Percentiles rank a stretch among this genome's conserved stretches.
phyloP scores from a whole-genome alignment of 2,113 vertebrate genomes.

The Coturnix japonica region DNA sequence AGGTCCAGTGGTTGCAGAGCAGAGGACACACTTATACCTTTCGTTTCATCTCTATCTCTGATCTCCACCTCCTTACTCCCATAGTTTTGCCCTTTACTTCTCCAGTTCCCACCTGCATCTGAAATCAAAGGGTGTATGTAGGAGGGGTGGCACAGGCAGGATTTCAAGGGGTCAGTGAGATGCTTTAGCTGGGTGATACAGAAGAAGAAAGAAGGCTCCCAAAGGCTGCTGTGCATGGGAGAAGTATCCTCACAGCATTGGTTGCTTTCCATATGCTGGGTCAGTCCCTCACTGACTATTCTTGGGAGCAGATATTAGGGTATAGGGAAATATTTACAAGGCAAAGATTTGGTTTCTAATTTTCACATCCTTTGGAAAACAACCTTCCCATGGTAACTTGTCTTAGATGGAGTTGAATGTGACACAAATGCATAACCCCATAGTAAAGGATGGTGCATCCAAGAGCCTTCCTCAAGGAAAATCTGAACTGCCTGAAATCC shows the following conservation, averaged over 20 bases:
- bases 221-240: background rate
- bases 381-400: background rate
- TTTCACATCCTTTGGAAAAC: background rate
- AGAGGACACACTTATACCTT: constrained; percentile 36
- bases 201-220: background rate
- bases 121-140: constrained; percentile 8
- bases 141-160: constrained; percentile 15
- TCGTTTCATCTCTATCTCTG: constrained; percentile 16
- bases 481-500: background rate
- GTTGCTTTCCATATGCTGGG: background rate
- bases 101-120: constrained; percentile 19
- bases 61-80: constrained; percentile 45
- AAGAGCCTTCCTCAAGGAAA: background rate
- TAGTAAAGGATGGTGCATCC: background rate
- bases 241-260: background rate
- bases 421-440: background rate
- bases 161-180: background rate
- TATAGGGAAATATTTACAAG: background rate
- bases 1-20: background rate
- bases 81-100: constrained; percentile 14
- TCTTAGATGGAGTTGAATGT: background rate
- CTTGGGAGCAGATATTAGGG: background rate
- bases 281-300: background rate
- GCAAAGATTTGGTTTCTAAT: background rate
- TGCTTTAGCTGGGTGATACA: constrained; percentile 5